Base-by-base conservation (phyloP, 2,888 invertebrate species). In the Heliconius ismenius region DNA sequence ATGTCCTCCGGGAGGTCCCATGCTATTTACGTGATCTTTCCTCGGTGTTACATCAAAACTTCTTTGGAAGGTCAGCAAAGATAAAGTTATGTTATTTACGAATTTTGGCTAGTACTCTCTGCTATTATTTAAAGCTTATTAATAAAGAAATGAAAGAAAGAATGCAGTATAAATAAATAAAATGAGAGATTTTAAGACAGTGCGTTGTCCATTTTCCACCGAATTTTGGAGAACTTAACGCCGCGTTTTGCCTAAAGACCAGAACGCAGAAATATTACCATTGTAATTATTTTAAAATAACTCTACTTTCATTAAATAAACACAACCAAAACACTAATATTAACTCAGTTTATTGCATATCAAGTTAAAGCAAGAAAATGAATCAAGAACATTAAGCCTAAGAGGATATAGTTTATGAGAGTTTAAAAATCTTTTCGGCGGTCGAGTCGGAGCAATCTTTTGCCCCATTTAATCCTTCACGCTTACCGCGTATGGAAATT, bases 401-500 rank as follows among this genome's bases (percentile, higher is more conserved):
- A 80, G 77, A 76, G 79, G 73, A 82, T 81, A 81, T 83, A 84
- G 84, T 84, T 79, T 83, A 83, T 82, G 84, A 84, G 84, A 85
- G 84, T 89, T 85, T 89, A 90, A 89, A 91, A 82, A 89, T 87
- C 87, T 87, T 89, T 88, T 87, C 86, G 88, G 86, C 87, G 90
- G 91, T 89, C 89, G 88, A 87, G 84, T 89, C 86, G 87, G 85
- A 86, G 90, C 92, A 94, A 94, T 93, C 92, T 93, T 91, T 90
- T 91, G 93, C 89, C 87, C 92, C 93, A 93, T 93, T 94, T 92
- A 92, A 88, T 89, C 86, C 86, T 93, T 93, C 93, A 92, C 93
- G 93, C 91, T 91, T 88, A 86, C 89, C 92, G 93, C 89, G 88
- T 94, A 94, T 94, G 93, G 92, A 93, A 92, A 94, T 94, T 93